phyloP scores from a whole-genome alignment of 2,113 vertebrate genomes.

The Oreochromis spilurus region DNA sequence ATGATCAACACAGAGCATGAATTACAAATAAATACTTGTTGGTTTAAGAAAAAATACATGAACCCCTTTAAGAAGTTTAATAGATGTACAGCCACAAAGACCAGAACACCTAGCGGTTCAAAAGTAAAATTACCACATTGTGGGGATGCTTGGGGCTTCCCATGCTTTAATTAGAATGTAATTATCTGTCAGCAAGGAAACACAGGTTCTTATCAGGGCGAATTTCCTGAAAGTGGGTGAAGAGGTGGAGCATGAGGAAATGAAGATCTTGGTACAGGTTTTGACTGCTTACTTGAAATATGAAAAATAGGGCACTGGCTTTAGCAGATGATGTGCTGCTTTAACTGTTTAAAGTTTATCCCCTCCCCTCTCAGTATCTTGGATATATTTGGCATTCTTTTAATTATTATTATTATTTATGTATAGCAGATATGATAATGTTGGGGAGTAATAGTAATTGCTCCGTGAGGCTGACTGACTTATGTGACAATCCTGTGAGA shows the following conservation, averaged over 20 bases:
- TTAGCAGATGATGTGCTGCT: background rate
- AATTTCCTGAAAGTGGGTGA: background rate
- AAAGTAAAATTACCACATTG: background rate
- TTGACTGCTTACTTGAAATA: background rate
- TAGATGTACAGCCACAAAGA: background rate
- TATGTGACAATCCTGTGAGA: background rate
- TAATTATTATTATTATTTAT: background rate
- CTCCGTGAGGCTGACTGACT: background rate
- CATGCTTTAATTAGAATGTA: background rate
- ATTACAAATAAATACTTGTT: background rate
- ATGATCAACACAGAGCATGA: background rate
- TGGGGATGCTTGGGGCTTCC: background rate
- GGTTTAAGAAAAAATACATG: background rate
- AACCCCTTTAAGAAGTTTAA: background rate
- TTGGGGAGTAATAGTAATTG: background rate
- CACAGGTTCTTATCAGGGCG: background rate
- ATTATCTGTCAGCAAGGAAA: background rate
- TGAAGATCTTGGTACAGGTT: background rate
- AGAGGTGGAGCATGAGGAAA: background rate
- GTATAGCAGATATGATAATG: background rate
- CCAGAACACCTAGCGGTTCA: background rate
- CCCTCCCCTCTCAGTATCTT: background rate
- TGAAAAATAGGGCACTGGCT: background rate
- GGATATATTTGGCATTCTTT: background rate
- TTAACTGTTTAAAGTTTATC: background rate